Evolutionary conservation across 1,140 invertebrate species (phyloP), one percentile per base, ranked within the genome.

Genomic region (Drosophila bifasciata): DNA sequence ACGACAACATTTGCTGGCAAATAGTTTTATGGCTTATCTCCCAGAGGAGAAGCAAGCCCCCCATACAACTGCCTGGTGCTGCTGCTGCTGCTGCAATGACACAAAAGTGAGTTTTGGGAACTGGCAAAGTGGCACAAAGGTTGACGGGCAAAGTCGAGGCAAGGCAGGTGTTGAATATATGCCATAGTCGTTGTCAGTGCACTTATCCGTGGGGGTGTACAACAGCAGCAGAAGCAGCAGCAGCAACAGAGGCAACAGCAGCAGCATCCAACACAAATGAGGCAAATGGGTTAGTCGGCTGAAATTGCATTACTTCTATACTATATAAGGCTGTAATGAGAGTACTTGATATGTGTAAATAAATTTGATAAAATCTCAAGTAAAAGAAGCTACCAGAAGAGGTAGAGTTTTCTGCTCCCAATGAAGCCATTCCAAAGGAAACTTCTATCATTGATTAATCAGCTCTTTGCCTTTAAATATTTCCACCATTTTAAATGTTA

Each of bases 41-140:
- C 41, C 49, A 40, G 64, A 68, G 64, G 63, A 56, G 17, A 23
- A 28, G n/a, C 46, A 28, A 53, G 28, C 2, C 28, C 28, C 2
- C 28, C 28, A 60, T 43, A 51, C 48, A 74, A 32, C 53, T 45
- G n/a, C 67, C 32, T 51, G 11, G 51, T 44, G 46, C 28, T 48
- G 16, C 49, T 40, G 45, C 51, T 61, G 32, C 71, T 41, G 28
- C 53, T 70, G 67, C 71, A 84, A 52, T 86, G 81, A 86, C 81
- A 85, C 80, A 86, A 85, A 85, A 85, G 80, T 85, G 80, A 85
- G 80, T 85, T 85, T 85, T 86, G 81, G 77, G 81, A 88, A 86
- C 78, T 81, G 78, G 83, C 77, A 86, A 86, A 86, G 83, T 86
- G 79, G 83, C 83, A 86, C 83, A 86, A 86, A 86, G 83, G 81